These are phyloP conservation scores for Trichoplax adhaerens DNA, from an alignment of 37 sponge, comb jelly and placozoan genomes.

Conservation along the genomic window DNA sequence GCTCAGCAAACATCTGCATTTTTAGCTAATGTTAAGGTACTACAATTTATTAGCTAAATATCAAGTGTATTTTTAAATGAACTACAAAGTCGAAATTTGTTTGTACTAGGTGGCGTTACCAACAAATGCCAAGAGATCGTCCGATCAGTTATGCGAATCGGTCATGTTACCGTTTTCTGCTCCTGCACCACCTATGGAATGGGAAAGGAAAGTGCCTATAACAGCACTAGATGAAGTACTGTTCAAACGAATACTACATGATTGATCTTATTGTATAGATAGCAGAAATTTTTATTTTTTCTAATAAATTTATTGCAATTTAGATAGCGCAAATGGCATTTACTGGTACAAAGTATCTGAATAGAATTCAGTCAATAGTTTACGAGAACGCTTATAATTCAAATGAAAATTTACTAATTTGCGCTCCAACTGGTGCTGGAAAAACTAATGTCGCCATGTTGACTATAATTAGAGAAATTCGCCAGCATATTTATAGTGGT, in stretches of 20 bases:
- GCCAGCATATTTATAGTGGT: constrained; percentile 46
- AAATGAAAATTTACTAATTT: constrained; percentile 87
- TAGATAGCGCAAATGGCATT: constrained; percentile 4
- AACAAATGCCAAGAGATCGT: constrained; percentile 19
- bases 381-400: constrained; percentile 75
- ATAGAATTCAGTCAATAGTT: constrained; percentile 74
- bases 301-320: no score
- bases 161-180: constrained; percentile 47
- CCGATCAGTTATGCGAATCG: constrained; percentile 47
- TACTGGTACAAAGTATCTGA: constrained; percentile 55
- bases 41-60: not conserved
- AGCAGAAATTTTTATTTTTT: no score
- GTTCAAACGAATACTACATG: no score
- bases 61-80: no score
- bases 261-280: no score
- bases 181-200: constrained; percentile 32
- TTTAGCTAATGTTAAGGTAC: constrained; percentile 42
- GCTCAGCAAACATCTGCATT: constrained; percentile 41
- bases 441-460: constrained; percentile 98
- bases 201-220: constrained; percentile 29
- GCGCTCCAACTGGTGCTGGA: constrained; percentile 97
- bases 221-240: constrained; percentile 33
- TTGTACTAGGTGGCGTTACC: constrained; percentile 28
- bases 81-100: no score
- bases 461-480: constrained; percentile 55